A percentile compares a stretch with the other conserved stretches of the same genome.
These are phyloP conservation scores for Osmoderma eremita DNA, from an alignment of 2,888 invertebrate genomes.

Conservation along the genomic window DNA sequence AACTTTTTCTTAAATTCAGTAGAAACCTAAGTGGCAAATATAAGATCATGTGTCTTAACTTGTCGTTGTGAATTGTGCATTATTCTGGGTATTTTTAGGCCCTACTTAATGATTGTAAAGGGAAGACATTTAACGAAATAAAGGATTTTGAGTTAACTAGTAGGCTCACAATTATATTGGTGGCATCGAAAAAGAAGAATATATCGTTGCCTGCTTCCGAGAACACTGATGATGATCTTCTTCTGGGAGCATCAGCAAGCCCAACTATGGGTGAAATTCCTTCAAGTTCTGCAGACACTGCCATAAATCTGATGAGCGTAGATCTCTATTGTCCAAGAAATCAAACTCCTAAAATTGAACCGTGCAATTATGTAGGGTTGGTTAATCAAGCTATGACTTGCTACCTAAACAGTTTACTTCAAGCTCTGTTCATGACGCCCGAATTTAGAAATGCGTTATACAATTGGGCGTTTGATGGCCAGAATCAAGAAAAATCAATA, in stretches of 20 bases:
- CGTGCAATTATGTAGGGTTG: constrained; percentile 74
- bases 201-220: constrained; percentile 52
- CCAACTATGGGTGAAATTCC: constrained; percentile 56
- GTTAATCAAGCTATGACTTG: constrained; percentile 95
- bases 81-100: constrained; percentile 56
- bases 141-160: constrained; percentile 59
- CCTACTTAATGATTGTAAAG: constrained; percentile 61
- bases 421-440: constrained; percentile 91
- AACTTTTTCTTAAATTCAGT: too few relatives aligned
- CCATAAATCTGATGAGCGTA: constrained; percentile 49
- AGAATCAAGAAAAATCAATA: constrained; percentile 78
- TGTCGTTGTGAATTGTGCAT: not conserved
- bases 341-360: constrained; percentile 47
- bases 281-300: constrained; percentile 41
- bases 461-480: constrained; percentile 79
- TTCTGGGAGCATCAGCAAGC: constrained; percentile 64
- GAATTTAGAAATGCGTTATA: constrained; percentile 91
- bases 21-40: too few relatives aligned
- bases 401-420: constrained; percentile 87
- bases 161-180: constrained; percentile 55
- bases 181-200: constrained; percentile 48
- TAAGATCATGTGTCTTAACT: not conserved
- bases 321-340: constrained; percentile 42
- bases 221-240: constrained; percentile 61
- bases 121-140: constrained; percentile 63